Percentiles rank a stretch among this genome's conserved stretches.
Evolutionary conservation across 2,797 vertebrate genomes (phyloP).

Genomic region (Champsocephalus esox): DNA sequence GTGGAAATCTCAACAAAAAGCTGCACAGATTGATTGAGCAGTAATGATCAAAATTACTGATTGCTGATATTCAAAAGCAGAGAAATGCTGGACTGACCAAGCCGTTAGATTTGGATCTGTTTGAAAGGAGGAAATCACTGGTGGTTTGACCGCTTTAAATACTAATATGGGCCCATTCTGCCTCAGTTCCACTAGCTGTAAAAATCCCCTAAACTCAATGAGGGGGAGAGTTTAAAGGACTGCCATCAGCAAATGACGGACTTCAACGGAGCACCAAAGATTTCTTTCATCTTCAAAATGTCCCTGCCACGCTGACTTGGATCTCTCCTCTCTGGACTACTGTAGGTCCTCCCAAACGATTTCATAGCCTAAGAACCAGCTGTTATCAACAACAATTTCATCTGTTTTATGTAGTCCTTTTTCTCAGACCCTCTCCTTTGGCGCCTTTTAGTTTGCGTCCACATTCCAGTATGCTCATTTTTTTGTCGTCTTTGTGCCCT

Average conservation of each 20-base stretch:
- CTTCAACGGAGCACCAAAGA: constrained; percentile 41
- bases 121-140: constrained; percentile 36
- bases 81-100: neutral
- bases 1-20: neutral
- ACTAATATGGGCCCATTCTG: constrained; percentile 10
- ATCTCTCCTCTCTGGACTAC: constrained; percentile 42
- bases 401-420: constrained; percentile 49
- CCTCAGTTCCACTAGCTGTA: constrained; percentile 16
- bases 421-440: constrained; percentile 26
- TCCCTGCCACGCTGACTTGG: constrained; percentile 30
- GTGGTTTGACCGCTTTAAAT: constrained; percentile 15
- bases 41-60: neutral
- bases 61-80: neutral
- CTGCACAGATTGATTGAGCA: neutral
- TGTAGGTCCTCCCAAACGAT: constrained; percentile 40
- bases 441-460: constrained; percentile 34
- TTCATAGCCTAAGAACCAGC: constrained; percentile 37
- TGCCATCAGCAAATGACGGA: constrained; percentile 41
- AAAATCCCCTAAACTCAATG: constrained; percentile 41
- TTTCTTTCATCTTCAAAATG: constrained; percentile 61
- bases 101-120: neutral
- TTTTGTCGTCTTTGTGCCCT: constrained; percentile 12
- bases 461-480: constrained; percentile 9
- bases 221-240: constrained; percentile 45
- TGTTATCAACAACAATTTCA: constrained; percentile 45